Base-by-base conservation (phyloP, 2,888 invertebrate genomes). In the Rotaria socialis region DNA sequence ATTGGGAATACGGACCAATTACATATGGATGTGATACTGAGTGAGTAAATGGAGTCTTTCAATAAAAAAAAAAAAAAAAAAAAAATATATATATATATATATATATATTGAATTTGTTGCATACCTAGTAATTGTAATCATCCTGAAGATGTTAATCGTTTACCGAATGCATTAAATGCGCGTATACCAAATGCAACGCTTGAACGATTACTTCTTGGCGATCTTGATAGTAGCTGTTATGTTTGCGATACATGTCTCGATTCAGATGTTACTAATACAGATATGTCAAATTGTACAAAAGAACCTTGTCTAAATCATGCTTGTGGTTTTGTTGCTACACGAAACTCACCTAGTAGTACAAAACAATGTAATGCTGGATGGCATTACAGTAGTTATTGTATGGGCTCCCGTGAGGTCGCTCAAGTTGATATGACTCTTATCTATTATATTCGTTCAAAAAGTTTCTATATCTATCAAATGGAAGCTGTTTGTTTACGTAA, bases 281-380 rank as follows among this genome's bases (percentile, higher is more conserved):
- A 80, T 7, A 80, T 80, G 80, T 47, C 47, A 0, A 4, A 0
- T 0, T 80, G 80, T 14, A 0, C 0, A 47, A 11, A 5, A 4
- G 2, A 3, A n/a, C 0, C 0, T 47, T 80, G 80, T 80, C 47
- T 14, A n/a, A 41, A 24, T 7, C 10, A 80, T n/a, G 24, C 43
- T n/a, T 80, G 80, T 80, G n/a, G 24, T 24, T 80, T 80, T 47
- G 80, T 80, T 43, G 80, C 47, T 24, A 47, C 43, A 43, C 80
- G 80, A 2, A 47, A n/a, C n/a, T 47, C 80, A 7, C 22, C 41
- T 3, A 75, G 43, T 24, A 24, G 75, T n/a, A 1, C 19, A 75
- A 6, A 8, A 43, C 16, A 16, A 43, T 41, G 41, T 19, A 47
- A 5, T 67, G 16, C 35, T 19, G 67, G 35, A 67, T 67, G 67